Evolutionary conservation across 2,113 vertebrate species (phyloP), one percentile per base, ranked within the genome.

Genomic region (Mesembrinibis cayennensis): DNA sequence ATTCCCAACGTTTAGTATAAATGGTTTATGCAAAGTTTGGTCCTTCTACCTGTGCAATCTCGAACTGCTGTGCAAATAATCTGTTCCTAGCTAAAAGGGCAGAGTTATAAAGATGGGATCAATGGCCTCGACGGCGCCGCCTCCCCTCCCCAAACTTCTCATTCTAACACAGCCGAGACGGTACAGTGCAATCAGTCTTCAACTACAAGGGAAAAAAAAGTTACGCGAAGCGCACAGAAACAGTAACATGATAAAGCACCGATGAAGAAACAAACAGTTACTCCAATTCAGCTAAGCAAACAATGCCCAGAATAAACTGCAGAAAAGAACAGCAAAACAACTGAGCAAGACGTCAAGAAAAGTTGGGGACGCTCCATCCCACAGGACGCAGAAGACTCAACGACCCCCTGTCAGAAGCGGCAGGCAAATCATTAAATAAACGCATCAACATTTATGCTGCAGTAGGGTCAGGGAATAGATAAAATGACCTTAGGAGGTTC

Each of bases 11-110:
- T 96, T 97, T 83, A 92, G 97, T 98, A 98, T 81, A 98, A 98
- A 98, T 98, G 98, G 98, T 98, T 98, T 98, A 98, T 98, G 98
- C 98, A 98, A 98, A 98, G 97, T 96, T 97, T 89, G 96, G 97
- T 96, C 97, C 98, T 98, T 98, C 98, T 90, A 97, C 84, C 97
- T 53, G 97, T 77, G 84, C 97, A 90, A 91, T 86, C 96, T 92
- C 56, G 47, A 96, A 80, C 52, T 87, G 15, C 97, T 16, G 82
- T 6, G 56, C 95, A 96, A 97, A 97, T 97, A 97, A 98, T 98
- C 98, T 91, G 97, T 96, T 98, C 95, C 94, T 80, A 92, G 95
- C 97, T 96, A 98, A 98, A 98, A 98, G 98, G 98, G 98, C 98
- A 98, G 95, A 96, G 95, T 97, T 98, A 97, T 97, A 98, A 96